These are phyloP conservation scores for Orthochromis indermauri DNA, from an alignment of 2,113 vertebrate species.

Conservation along the genomic window DNA sequence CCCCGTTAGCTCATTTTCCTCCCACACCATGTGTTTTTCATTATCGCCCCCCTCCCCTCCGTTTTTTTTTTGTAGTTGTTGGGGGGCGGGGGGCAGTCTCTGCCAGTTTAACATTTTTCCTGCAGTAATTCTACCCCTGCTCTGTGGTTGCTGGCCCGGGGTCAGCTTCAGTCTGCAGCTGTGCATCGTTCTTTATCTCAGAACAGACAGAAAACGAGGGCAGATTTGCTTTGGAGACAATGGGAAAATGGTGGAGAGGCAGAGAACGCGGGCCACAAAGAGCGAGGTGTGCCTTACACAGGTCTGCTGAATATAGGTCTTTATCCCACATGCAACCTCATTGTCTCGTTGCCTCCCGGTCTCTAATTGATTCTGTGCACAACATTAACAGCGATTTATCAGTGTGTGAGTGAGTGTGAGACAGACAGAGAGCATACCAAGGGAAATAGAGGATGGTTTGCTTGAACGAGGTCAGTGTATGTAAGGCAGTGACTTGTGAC, in stretches of 20 bases:
- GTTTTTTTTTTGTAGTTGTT: neutral
- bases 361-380: neutral
- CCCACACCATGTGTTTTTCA: slow-evolving; percentile 53
- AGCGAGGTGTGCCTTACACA: slow-evolving; percentile 11
- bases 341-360: neutral
- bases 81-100: neutral
- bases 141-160: slow-evolving; percentile 16
- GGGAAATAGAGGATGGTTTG: neutral
- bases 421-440: neutral
- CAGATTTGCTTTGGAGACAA: neutral
- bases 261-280: neutral
- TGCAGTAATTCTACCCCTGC: slow-evolving; percentile 56
- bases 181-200: neutral
- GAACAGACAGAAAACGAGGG: neutral
- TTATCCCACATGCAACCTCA: slow-evolving; percentile 1
- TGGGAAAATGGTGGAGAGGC: neutral
- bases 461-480: neutral
- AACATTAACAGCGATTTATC: neutral
- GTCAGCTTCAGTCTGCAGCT: slow-evolving; percentile 1
- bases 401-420: neutral
- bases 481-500: neutral
- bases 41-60: slow-evolving; percentile 7
- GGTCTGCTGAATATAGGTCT: neutral
- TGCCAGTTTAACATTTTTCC: slow-evolving; percentile 29
- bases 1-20: neutral